Base-by-base conservation (phyloP, 1,140 invertebrate genomes). In the Chlorops oryzae region DNA sequence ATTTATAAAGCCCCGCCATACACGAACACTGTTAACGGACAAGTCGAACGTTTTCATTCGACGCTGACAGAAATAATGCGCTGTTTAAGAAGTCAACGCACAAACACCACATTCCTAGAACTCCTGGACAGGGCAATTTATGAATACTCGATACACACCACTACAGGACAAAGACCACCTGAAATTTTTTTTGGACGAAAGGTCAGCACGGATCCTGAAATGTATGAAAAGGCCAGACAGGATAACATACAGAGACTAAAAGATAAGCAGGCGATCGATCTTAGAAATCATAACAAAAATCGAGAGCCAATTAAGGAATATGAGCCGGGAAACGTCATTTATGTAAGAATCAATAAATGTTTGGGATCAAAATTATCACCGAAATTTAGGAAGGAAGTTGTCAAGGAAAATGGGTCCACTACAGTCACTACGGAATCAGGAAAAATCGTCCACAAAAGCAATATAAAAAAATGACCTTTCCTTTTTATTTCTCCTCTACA, bases 41-140 rank as follows among this genome's bases (percentile, higher is more conserved):
- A 52, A 35, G 23, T 56, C 15, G 50, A 56, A 52, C 35, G 51
- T n/a, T n/a, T n/a, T n/a, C n/a, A 12, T 49, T 53, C 55, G 2
- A 53, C 55, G 5, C 13, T 56, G 6, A 15, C 50, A 12, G 55
- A 52, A 50, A 46, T 53, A 9, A 52, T 52, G 27, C 46, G 47
- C 28, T 50, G 51, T 18, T 12, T 53, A 4, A 50, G 47, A 5
- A 43, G 34, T 28, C 24, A 56, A 12, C 4, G 27, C 10, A 25
- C n/a, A 2, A 18, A 46, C 12, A 20, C n/a, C 17, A 18, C 32
- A 15, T 42, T 56, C 13, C 17, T 40, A 38, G 41, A 44, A 46
- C 24, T 56, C 25, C 24, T 41, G n/a, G 25, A 52, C n/a, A 46
- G 20, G 32, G 21, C 47, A 22, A 24, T 50, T 3, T 28, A 28